Evolutionary conservation across 1,140 invertebrate genomes (phyloP).

Genomic region (Heliconius melpomene): DNA sequence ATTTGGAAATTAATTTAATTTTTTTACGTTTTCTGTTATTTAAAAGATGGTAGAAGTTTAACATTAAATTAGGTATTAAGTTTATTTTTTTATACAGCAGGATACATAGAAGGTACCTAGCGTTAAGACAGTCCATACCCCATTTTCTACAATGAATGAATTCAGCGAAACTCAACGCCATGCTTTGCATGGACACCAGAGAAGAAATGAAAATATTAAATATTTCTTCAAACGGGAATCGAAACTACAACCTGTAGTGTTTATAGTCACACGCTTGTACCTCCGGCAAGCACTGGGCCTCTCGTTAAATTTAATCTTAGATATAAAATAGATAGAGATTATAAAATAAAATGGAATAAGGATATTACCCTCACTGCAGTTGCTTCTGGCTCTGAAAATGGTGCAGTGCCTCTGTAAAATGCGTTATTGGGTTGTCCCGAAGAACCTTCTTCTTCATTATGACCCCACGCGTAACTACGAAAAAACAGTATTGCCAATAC

Average conservation of each 20-base stretch:
- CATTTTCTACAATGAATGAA: not conserved
- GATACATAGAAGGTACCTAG: not conserved
- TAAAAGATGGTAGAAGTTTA: too few relatives aligned
- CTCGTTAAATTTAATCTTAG: too few relatives aligned
- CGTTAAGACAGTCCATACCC: not conserved
- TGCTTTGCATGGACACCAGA: not conserved
- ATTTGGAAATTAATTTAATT: not conserved
- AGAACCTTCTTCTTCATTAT: slow-evolving; percentile 85
- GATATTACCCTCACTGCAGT: slow-evolving; percentile 82
- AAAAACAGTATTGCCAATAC: slow-evolving; percentile 1
- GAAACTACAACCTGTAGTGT: not conserved
- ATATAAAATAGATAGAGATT: too few relatives aligned
- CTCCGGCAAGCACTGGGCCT: too few relatives aligned
- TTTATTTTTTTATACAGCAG: not conserved
- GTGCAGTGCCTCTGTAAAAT: slow-evolving; percentile 91
- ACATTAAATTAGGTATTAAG: too few relatives aligned
- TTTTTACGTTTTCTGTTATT: not conserved
- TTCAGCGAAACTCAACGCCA: not conserved
- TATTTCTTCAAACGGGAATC: not conserved
- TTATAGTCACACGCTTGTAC: too few relatives aligned
- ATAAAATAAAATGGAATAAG: too few relatives aligned
- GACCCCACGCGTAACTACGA: slow-evolving; percentile 86
- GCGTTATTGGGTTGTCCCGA: slow-evolving; percentile 92
- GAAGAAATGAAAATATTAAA: not conserved
- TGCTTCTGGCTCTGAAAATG: slow-evolving; percentile 97